A percentile compares a stretch with the other conserved stretches of the same genome.
These are phyloP conservation scores for Drosophila falleni DNA, from an alignment of 2,888 invertebrate species.

Conservation along the genomic window DNA sequence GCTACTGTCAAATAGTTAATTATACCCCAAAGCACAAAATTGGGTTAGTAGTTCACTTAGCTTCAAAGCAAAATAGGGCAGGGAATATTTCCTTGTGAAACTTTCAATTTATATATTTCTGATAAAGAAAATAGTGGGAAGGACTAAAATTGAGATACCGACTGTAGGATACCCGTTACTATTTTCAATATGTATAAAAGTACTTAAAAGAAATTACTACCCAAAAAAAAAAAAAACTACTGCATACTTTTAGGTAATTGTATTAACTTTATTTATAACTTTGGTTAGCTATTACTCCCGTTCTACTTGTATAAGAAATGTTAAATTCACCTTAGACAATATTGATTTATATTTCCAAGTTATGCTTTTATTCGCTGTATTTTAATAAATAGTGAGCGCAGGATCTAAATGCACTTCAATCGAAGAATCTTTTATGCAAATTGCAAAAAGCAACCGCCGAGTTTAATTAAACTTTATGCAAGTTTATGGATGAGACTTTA, in stretches of 20 bases:
- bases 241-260: no score
- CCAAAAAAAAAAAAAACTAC: no score
- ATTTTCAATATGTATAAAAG: no score
- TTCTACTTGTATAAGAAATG: no score
- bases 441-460: constrained; percentile 1
- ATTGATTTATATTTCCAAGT: background rate
- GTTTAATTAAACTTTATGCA: constrained; percentile 21
- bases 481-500: constrained; percentile 2
- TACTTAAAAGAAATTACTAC: no score
- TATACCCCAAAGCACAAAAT: background rate
- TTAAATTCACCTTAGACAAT: background rate
- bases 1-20: background rate
- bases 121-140: background rate
- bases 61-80: background rate
- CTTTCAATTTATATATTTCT: background rate
- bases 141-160: no score
- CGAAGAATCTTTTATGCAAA: constrained; percentile 11
- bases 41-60: background rate
- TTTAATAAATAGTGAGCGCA: background rate
- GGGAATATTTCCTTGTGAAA: background rate
- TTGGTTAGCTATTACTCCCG: no score
- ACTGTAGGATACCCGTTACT: no score
- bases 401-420: constrained; percentile 10
- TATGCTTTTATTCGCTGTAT: background rate
- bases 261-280: no score